Evolutionary conservation across 2,797 vertebrate genomes (phyloP).

Genomic region (Clarias fuscus): DNA sequence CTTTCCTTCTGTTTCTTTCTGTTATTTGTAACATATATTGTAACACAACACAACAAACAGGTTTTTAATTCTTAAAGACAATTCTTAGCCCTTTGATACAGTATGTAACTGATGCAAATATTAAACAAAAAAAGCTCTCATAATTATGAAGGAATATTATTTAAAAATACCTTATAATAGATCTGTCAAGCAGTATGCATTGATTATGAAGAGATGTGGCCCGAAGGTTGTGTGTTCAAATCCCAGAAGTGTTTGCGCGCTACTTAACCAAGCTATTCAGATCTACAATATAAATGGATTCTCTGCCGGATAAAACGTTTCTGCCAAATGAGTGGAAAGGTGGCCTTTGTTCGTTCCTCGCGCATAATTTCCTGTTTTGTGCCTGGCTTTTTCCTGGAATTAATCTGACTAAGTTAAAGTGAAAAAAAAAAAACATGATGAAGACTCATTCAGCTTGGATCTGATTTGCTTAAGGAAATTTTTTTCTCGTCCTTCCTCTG

Average conservation of each 20-base stretch:
- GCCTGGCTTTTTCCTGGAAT: conserved; percentile 29
- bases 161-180: not conserved
- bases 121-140: not conserved
- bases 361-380: conserved; percentile 41
- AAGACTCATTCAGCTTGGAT: conserved; percentile 12
- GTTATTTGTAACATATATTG: not conserved
- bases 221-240: conserved; percentile 1
- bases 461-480: conserved; percentile 17
- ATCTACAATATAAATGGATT: not conserved
- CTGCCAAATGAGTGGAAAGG: conserved; percentile 19
- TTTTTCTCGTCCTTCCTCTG: not conserved
- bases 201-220: not conserved
- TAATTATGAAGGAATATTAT: not conserved
- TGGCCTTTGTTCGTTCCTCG: conserved; percentile 17
- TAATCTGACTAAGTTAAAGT: conserved; percentile 14
- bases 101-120: not conserved
- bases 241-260: not conserved
- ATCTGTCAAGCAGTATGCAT: not conserved
- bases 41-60: not conserved
- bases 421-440: too few relatives aligned
- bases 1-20: not conserved
- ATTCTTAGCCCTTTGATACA: not conserved
- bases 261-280: not conserved
- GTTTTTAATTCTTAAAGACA: not conserved
- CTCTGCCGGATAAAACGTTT: not conserved